These are phyloP conservation scores for Pelodytes ibericus DNA, from an alignment of 2,797 vertebrate species.

Conservation along the genomic window DNA sequence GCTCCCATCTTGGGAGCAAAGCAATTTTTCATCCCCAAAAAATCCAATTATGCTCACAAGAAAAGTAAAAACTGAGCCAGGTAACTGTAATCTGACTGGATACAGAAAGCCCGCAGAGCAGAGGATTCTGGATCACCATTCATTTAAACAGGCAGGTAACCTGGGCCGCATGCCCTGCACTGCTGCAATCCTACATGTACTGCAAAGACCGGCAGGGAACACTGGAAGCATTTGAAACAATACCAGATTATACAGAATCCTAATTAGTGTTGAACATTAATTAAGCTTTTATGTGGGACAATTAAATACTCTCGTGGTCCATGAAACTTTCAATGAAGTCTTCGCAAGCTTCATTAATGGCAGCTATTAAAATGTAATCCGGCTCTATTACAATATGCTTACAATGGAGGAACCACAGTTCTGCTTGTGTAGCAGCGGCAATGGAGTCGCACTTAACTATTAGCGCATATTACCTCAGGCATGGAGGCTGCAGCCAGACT, in stretches of 20 bases:
- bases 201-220: neutral
- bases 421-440: neutral
- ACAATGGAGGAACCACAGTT: neutral
- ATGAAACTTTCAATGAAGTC: constrained; percentile 69
- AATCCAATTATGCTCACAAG: too few species aligned
- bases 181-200: neutral
- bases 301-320: constrained; percentile 67
- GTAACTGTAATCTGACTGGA: too few species aligned
- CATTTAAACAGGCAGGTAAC: neutral
- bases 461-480: too few species aligned
- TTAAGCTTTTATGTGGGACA: constrained; percentile 68
- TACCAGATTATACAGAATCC: constrained; percentile 59
- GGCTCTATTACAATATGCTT: constrained; percentile 31
- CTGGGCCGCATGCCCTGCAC: neutral
- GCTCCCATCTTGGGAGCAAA: too few species aligned
- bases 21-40: too few species aligned
- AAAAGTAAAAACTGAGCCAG: too few species aligned
- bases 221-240: constrained; percentile 62
- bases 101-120: too few species aligned
- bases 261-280: constrained; percentile 70
- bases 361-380: constrained; percentile 62
- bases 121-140: neutral
- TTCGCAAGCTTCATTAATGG: constrained; percentile 64
- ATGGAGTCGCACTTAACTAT: neutral
- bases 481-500: too few species aligned